Evolutionary conservation across 1,140 invertebrate genomes (phyloP).

Genomic region (Dendrolimus punctatus): DNA sequence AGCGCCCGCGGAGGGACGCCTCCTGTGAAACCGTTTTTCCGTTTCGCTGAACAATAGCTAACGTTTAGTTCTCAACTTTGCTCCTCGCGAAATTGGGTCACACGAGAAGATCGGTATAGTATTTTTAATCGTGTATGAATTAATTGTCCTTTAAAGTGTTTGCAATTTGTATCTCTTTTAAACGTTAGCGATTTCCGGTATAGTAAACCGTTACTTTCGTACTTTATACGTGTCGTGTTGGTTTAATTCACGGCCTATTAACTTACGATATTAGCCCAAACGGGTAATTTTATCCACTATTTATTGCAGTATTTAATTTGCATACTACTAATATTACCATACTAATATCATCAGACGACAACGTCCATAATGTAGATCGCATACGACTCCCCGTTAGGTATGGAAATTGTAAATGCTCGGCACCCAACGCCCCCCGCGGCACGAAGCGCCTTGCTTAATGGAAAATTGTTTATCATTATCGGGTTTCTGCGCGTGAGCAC

Average conservation of each 20-base stretch:
- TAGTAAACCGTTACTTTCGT: constrained; percentile 9
- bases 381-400: constrained; percentile 39
- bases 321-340: constrained; percentile 52
- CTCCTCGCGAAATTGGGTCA: constrained; percentile 30
- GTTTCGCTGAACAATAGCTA: constrained; percentile 53
- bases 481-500: constrained; percentile 45
- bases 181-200: not conserved
- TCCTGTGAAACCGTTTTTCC: constrained; percentile 58
- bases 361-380: constrained; percentile 49
- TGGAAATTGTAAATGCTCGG: constrained; percentile 36
- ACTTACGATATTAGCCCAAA: constrained; percentile 28
- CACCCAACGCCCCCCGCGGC: constrained; percentile 21
- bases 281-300: constrained; percentile 36
- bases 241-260: constrained; percentile 29
- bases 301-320: constrained; percentile 53
- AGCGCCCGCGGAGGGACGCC: constrained; percentile 45
- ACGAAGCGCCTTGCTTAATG: constrained; percentile 31
- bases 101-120: constrained; percentile 15
- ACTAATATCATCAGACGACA: constrained; percentile 59
- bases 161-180: too few relatives aligned
- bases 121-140: not conserved
- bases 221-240: constrained; percentile 15
- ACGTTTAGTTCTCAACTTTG: constrained; percentile 51
- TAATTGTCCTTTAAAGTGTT: too few relatives aligned
- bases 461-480: constrained; percentile 59